Base-by-base conservation (phyloP, 1,140 invertebrate species). In the Neodiprion pinetum region DNA sequence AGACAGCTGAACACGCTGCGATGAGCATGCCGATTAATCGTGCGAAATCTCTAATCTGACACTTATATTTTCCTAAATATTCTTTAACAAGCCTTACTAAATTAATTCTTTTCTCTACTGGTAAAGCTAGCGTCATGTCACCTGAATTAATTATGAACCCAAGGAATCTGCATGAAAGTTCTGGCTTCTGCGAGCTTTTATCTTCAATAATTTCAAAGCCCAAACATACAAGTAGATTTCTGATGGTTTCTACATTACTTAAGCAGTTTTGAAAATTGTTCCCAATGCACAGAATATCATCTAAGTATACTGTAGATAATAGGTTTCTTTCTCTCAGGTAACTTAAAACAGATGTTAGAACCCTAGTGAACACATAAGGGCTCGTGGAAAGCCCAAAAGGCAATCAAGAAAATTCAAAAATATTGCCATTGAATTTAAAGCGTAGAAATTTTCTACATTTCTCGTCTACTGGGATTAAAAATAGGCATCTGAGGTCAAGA, bases 41-140 rank as follows among this genome's bases (percentile, higher is more conserved):
- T 9, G 73, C 73, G 48, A 70, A 50, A n/a, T 74, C 73, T 50
- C 73, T 48, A 21, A 74, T 74, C 70, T 61, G 17, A 21, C 17
- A 21, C 17, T 21, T 21, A 21, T 21, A 21, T 21, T 21, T 21
- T 21, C 17, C 17, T 68, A 47, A 11, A 71, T 9, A 71, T 5
- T 71, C 47, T 8, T 71, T n/a, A n/a, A 71, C 21, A 17, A 71
- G 17, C 4, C 7, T 9, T 48, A 47, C 17, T 11, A 48, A 48
- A 7, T 48, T 17, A 9, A 50, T 9, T 48, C 21, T 71, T 50
- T 71, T 71, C 23, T 71, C 23, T 21, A 3, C 8, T 9, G 70
- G 14, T 12, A 71, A 21, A 50, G 49, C 70, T 7, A 71, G 12
- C 40, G 47, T 48, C 70, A 71, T 71, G 21, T 71, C 70, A 50